Conservation (phyloP, 2,797 vertebrate species). For the Mus spretus region DNA sequence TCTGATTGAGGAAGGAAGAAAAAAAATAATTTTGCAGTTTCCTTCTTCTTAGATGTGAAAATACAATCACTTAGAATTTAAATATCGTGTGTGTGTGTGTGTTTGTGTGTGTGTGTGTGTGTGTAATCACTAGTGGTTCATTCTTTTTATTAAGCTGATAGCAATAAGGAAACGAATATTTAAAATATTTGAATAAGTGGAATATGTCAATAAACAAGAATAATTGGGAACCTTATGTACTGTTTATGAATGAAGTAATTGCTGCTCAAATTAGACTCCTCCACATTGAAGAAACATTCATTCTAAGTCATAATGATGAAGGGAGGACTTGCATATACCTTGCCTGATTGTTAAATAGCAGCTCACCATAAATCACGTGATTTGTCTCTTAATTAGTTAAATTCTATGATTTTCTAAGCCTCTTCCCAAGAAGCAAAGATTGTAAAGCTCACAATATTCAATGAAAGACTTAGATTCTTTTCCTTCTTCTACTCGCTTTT, state of each 20-base stretch:
- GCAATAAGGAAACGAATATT: neutral
- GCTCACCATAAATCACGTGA: neutral
- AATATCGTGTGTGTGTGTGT: neutral
- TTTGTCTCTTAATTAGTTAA: conserved; percentile 26
- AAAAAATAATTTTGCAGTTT: neutral
- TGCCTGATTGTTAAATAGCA: neutral
- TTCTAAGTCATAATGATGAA: neutral
- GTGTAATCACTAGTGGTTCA: neutral
- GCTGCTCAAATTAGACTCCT: neutral
- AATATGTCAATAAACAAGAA: neutral
- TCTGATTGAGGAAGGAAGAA: neutral
- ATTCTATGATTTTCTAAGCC: neutral
- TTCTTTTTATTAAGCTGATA: neutral
- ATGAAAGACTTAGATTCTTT: neutral
- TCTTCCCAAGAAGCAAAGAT: neutral
- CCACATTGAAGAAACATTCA: neutral
- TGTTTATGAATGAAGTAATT: neutral
- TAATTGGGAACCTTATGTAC: neutral
- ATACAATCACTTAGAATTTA: neutral
- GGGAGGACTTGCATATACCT: neutral
- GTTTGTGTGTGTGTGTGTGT: neutral
- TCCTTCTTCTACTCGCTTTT: neutral
- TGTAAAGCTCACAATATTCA: neutral
- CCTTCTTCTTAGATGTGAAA: neutral
- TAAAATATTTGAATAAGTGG: neutral